Conservation (phyloP, 2,888 invertebrate genomes). For the Philonicus albiceps region DNA sequence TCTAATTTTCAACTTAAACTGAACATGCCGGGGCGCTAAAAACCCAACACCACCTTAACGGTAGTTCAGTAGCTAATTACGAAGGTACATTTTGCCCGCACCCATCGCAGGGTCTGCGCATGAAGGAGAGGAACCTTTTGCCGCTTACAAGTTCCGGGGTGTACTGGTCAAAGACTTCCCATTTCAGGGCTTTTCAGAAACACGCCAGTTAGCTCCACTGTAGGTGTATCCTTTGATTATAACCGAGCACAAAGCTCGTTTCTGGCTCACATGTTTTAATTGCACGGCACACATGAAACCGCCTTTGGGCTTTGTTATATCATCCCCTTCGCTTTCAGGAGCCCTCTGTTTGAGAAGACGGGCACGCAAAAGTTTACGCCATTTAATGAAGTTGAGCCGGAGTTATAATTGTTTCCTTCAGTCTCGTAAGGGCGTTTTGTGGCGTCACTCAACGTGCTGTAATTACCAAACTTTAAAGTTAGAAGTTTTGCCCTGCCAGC, state of each 20-base stretch:
- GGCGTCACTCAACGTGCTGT: slow-evolving; percentile 48
- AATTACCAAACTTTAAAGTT: slow-evolving; percentile 49
- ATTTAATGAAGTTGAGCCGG: slow-evolving; percentile 49
- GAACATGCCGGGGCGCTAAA: slow-evolving; percentile 36
- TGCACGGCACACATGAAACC: slow-evolving; percentile 49
- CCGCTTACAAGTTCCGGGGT: slow-evolving; percentile 39
- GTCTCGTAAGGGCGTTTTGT: slow-evolving; percentile 48
- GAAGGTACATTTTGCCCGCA: slow-evolving; percentile 38
- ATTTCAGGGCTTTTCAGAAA: slow-evolving; percentile 47
- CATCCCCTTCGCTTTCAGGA: slow-evolving; percentile 38
- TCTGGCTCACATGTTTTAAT: slow-evolving; percentile 49
- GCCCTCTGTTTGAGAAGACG: slow-evolving; percentile 35
- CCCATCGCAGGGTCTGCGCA: neutral
- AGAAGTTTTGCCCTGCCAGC: slow-evolving; percentile 33
- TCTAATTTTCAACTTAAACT: slow-evolving; percentile 39
- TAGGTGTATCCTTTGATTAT: slow-evolving; percentile 48
- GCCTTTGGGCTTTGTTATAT: slow-evolving; percentile 49
- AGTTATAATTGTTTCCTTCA: slow-evolving; percentile 49
- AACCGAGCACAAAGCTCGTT: slow-evolving; percentile 47
- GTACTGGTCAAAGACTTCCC: slow-evolving; percentile 46
- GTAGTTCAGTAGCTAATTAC: slow-evolving; percentile 33
- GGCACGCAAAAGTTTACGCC: slow-evolving; percentile 48
- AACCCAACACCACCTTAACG: slow-evolving; percentile 29
- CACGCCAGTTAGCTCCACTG: slow-evolving; percentile 41
- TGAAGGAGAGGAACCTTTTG: slow-evolving; percentile 22